Evolutionary conservation across 92 coral and sea anemone genomes (phyloP).

Genomic region (Porites divaricata): DNA sequence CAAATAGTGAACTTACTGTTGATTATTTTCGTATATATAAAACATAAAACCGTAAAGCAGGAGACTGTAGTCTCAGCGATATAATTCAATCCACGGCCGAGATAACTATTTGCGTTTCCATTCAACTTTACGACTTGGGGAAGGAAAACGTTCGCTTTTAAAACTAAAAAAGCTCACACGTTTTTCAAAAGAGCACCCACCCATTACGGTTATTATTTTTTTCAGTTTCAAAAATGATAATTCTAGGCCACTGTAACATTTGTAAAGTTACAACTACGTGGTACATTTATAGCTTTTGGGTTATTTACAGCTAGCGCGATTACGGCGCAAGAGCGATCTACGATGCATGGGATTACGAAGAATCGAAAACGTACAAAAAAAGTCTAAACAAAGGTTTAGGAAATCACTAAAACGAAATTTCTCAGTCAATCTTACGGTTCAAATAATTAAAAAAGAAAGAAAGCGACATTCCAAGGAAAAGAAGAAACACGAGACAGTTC

Average conservation of each 20-base stretch:
- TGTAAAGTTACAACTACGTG: background rate
- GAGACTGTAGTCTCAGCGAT: too few relatives aligned
- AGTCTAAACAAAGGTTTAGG: background rate
- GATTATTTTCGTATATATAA: too few relatives aligned
- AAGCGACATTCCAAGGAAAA: background rate
- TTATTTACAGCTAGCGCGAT: background rate
- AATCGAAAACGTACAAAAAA: background rate
- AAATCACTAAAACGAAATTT: background rate
- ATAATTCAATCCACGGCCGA: too few relatives aligned
- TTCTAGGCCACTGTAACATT: background rate
- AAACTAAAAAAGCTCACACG: too few relatives aligned
- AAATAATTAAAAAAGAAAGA: background rate
- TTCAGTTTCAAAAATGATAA: background rate
- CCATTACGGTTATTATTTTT: background rate
- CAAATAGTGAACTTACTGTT: too few relatives aligned
- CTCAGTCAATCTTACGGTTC: background rate
- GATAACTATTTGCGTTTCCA: too few relatives aligned
- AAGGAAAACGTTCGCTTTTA: too few relatives aligned
- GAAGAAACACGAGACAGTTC: background rate
- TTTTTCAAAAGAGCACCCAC: background rate
- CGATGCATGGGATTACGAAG: background rate
- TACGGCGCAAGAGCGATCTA: background rate
- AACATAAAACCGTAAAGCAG: too few relatives aligned
- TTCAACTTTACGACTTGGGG: too few relatives aligned
- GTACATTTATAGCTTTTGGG: slow-evolving; percentile 1